phyloP scores from a whole-genome alignment of 2,797 vertebrate species.

The Danio aesculapii region DNA sequence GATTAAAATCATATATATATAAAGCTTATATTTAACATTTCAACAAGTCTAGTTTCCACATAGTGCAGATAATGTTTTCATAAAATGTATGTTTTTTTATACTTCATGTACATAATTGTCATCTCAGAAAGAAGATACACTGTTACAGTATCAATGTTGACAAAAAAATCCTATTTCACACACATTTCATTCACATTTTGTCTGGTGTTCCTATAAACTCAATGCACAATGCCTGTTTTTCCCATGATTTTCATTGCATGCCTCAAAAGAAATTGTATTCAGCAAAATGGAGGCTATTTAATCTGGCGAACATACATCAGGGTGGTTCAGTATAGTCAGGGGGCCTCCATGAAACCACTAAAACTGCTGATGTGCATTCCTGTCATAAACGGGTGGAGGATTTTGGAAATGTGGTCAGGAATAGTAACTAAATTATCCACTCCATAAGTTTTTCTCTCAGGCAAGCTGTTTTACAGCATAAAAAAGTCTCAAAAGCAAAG shows the following conservation, averaged over 20 bases:
- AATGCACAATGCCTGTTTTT: background rate
- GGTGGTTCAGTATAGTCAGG: background rate
- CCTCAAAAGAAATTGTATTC: background rate
- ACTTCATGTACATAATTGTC: background rate
- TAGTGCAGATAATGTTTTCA: background rate
- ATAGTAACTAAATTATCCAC: constrained; percentile 72
- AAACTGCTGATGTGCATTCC: constrained; percentile 67
- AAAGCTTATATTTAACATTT: background rate
- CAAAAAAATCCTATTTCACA: background rate
- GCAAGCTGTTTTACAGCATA: constrained; percentile 13
- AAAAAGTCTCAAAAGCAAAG: background rate
- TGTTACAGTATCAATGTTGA: background rate
- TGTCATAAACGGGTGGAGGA: constrained; percentile 67
- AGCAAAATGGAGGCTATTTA: background rate
- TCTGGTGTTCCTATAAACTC: too few relatives aligned
- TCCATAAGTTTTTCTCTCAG: constrained; percentile 53
- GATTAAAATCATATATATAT: too few relatives aligned
- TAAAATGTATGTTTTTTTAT: background rate
- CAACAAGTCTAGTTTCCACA: background rate
- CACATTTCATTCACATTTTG: too few relatives aligned
- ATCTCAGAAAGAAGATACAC: background rate
- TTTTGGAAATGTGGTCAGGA: constrained; percentile 70
- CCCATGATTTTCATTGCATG: background rate
- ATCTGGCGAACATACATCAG: background rate
- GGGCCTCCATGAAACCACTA: constrained; percentile 31